phyloP scores from a whole-genome alignment of 1,140 invertebrate species.

The Acromyrmex heyeri region DNA sequence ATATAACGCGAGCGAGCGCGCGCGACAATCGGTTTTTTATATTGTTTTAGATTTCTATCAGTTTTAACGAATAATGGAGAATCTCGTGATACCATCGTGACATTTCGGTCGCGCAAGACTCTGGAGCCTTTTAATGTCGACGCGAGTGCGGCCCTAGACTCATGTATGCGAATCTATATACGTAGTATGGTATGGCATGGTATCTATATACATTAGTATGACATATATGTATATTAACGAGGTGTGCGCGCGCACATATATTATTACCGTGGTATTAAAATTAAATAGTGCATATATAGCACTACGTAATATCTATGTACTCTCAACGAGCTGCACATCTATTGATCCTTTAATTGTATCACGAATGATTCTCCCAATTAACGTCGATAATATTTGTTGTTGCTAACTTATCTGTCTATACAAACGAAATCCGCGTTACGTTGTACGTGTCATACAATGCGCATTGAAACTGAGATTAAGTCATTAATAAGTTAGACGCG shows the following conservation, averaged over 20 bases:
- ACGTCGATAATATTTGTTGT: neutral
- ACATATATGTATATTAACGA: neutral
- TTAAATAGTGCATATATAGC: constrained; percentile 22
- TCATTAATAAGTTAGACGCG: neutral
- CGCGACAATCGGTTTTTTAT: constrained; percentile 26
- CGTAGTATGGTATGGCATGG: neutral
- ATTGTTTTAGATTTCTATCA: constrained; percentile 49
- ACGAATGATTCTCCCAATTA: constrained; percentile 14
- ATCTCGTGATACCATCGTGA: constrained; percentile 53
- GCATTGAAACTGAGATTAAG: neutral
- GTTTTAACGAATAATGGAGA: constrained; percentile 50
- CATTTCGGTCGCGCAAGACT: constrained; percentile 70
- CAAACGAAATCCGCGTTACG: neutral
- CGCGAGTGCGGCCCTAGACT: neutral
- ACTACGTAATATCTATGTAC: constrained; percentile 36
- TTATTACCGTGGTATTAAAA: constrained; percentile 46
- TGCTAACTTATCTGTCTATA: neutral
- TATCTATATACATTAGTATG: too few relatives aligned
- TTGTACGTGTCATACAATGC: neutral
- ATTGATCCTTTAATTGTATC: constrained; percentile 65
- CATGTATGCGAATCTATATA: constrained; percentile 18
- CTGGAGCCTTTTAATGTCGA: constrained; percentile 67
- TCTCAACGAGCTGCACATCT: constrained; percentile 46
- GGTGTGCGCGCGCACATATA: constrained; percentile 3
- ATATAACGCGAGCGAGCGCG: neutral